These are phyloP conservation scores for Melinopterus prodromus DNA, from an alignment of 2,888 invertebrate species.

Conservation along the genomic window DNA sequence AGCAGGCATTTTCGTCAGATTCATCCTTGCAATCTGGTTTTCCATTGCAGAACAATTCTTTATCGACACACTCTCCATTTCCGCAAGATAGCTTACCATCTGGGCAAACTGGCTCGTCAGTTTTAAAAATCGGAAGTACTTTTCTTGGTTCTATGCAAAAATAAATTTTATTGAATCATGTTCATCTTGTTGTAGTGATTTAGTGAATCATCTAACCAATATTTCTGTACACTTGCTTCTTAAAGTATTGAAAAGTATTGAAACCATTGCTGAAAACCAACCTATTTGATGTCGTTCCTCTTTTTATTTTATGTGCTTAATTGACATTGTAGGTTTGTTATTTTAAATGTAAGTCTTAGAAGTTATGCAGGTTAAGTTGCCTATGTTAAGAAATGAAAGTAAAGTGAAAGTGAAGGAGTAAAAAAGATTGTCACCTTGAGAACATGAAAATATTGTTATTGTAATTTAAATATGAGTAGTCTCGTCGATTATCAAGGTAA, in stretches of 20 bases:
- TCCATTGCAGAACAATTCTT: constrained; percentile 92
- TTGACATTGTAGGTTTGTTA: not conserved
- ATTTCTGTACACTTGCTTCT: too few relatives aligned
- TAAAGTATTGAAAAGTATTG: not conserved
- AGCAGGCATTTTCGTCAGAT: constrained; percentile 94
- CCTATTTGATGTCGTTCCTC: not conserved
- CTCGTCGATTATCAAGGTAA: not conserved
- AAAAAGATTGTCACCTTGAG: constrained; percentile 17
- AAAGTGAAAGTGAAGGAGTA: not conserved
- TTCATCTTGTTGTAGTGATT: too few relatives aligned
- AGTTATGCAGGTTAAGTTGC: not conserved
- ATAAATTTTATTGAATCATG: not conserved
- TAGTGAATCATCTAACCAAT: too few relatives aligned
- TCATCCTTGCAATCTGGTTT: constrained; percentile 93
- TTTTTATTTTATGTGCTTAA: too few relatives aligned
- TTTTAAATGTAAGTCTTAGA: not conserved
- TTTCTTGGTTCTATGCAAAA: constrained; percentile 84
- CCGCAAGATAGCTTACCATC: constrained; percentile 92
- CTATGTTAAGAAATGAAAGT: not conserved
- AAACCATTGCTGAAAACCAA: not conserved
- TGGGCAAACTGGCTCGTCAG: constrained; percentile 93
- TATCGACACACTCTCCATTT: constrained; percentile 90
- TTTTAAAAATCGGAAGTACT: constrained; percentile 86
- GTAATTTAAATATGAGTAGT: not conserved
- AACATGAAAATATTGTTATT: too few relatives aligned